Evolutionary conservation across 1,140 invertebrate species (phyloP), one percentile per base, ranked within the genome.

Genomic region (Sinella curviseta): DNA sequence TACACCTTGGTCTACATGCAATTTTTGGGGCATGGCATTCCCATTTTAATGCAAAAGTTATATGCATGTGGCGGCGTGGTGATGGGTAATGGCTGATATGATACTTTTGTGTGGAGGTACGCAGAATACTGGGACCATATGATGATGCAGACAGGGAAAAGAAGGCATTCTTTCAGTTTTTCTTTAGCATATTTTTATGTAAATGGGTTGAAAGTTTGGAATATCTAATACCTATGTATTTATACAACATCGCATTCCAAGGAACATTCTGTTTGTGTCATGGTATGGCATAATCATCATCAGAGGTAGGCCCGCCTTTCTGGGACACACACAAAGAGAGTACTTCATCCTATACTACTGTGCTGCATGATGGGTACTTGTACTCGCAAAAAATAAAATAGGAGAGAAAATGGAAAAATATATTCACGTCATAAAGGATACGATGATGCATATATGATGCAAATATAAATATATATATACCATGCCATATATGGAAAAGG

Each of bases 171-270:
- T 20, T 48, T 48, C 8, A 31, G 65, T 70, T 70, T 70, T 70
- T 70, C 65, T 70, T 70, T 70, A 31, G n/a, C 31, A 33, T 70
- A 30, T 33, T 70, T 70, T 70, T 70, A 70, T 70, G 65, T 30
- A 33, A 70, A 70, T 70, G 28, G 14, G 31, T 70, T 8, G 65
- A 70, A 70, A 70, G 24, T 24, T 70, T 70, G 31, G 65, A 70
- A 70, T 70, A 70, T 30, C 2, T 31, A 70, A 70, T 70, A 30
- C 31, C 65, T 24, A 3, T 70, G 31, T 33, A 70, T 70, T 70
- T 70, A 70, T 33, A 14, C 65, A 33, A 70, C 65, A 14, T 70
- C 65, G 31, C 26, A 70, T 30, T 31, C 65, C 31, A 30, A 16
- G 24, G 16, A 8, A 26, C 57, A 65, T 65, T 48, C 8, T 14